phyloP scores from a whole-genome alignment of 2,797 vertebrate species.

The Gobionotothen gibberifrons region DNA sequence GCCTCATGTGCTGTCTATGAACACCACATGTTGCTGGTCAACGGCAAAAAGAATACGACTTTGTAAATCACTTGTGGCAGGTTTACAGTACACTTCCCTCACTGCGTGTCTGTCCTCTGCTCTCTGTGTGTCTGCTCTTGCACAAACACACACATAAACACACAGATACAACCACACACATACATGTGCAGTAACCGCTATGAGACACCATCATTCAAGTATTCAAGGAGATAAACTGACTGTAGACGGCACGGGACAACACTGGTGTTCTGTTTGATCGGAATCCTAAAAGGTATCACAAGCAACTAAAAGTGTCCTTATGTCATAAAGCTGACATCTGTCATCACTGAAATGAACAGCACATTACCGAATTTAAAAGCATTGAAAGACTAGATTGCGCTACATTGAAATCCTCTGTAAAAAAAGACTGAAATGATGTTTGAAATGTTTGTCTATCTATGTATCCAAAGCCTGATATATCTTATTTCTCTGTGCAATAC shows the following conservation, averaged over 20 bases:
- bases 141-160: slow-evolving; percentile 63
- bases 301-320: slow-evolving; percentile 23
- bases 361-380: slow-evolving; percentile 4
- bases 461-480: background rate
- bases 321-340: slow-evolving; percentile 31
- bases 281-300: slow-evolving; percentile 26
- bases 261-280: slow-evolving; percentile 1
- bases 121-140: slow-evolving; percentile 56
- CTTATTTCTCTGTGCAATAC: background rate
- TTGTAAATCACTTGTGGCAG: slow-evolving; percentile 81
- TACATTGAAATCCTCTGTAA: background rate
- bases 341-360: slow-evolving; percentile 25
- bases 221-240: slow-evolving; percentile 27
- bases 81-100: slow-evolving; percentile 70
- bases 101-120: slow-evolving; percentile 55
- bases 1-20: slow-evolving; percentile 78
- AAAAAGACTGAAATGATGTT: background rate
- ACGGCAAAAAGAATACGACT: slow-evolving; percentile 76
- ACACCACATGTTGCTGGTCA: slow-evolving; percentile 84
- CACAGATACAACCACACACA: slow-evolving; percentile 51
- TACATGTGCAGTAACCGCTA: slow-evolving; percentile 24
- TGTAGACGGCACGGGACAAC: slow-evolving; percentile 5
- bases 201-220: slow-evolving; percentile 31
- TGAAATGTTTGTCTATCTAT: background rate
- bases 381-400: background rate